phyloP scores from a whole-genome alignment of 2,888 invertebrate genomes.

The Apamea anceps region DNA sequence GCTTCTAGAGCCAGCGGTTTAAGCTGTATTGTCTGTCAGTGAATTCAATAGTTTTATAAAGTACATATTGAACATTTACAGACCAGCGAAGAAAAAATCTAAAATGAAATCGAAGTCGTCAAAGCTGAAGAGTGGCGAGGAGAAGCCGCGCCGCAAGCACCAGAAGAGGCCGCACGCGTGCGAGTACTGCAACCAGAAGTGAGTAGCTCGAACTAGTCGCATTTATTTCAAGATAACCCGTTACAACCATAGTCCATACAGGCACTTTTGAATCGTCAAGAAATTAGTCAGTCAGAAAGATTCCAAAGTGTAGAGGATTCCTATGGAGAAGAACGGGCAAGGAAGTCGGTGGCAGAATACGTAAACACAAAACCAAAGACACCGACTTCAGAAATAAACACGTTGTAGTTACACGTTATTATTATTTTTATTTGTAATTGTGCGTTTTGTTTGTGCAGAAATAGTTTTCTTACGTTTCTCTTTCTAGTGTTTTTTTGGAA shows the following conservation, averaged over 20 bases:
- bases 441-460: too few relatives aligned
- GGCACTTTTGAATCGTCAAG: background rate
- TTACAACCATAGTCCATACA: too few relatives aligned
- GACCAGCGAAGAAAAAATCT: constrained; percentile 63
- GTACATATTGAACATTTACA: constrained; percentile 6
- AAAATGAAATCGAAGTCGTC: constrained; percentile 63
- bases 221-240: too few relatives aligned
- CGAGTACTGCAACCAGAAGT: constrained; percentile 81
- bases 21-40: background rate
- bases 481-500: too few relatives aligned
- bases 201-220: background rate
- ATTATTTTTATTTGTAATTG: too few relatives aligned
- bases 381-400: too few relatives aligned
- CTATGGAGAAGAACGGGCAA: background rate
- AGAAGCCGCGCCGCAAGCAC: constrained; percentile 68
- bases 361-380: too few relatives aligned
- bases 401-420: too few relatives aligned
- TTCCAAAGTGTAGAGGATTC: background rate
- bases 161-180: constrained; percentile 81
- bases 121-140: constrained; percentile 63
- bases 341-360: background rate
- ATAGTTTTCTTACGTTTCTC: too few relatives aligned
- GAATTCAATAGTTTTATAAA: background rate
- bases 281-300: background rate
- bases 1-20: background rate